Conservation (phyloP, 2,113 vertebrate genomes). For the Paramormyrops kingsleyae region DNA sequence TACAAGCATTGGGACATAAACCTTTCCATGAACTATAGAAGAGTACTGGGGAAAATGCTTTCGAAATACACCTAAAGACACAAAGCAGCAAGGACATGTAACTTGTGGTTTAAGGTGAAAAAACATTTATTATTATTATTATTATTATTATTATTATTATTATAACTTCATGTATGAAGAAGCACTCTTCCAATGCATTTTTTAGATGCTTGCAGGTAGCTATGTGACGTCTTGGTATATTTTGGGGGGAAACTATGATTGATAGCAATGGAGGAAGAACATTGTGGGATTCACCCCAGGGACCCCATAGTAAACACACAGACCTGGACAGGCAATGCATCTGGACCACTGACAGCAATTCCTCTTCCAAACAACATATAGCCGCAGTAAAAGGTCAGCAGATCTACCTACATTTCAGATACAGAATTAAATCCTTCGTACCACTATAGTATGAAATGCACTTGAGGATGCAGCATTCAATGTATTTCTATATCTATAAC, state of each 20-base stretch:
- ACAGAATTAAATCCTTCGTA: not conserved
- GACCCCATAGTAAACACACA: not conserved
- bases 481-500: not conserved
- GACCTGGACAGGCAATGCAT: not conserved
- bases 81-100: not conserved
- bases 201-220: not conserved
- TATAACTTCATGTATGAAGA: not conserved
- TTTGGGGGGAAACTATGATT: not conserved
- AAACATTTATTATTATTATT: not conserved
- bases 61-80: not conserved
- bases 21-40: not conserved
- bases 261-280: not conserved
- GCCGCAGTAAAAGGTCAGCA: constrained; percentile 1
- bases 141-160: not conserved
- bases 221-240: not conserved
- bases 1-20: not conserved
- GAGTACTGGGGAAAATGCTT: not conserved
- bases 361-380: constrained; percentile 2
- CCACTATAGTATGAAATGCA: not conserved
- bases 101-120: not conserved
- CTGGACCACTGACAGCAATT: not conserved
- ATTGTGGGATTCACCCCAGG: not conserved
- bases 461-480: not conserved
- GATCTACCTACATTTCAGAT: constrained; percentile 1
- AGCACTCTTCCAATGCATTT: not conserved